phyloP scores from a whole-genome alignment of 2,797 vertebrate genomes.

The Tadarida brasiliensis region DNA sequence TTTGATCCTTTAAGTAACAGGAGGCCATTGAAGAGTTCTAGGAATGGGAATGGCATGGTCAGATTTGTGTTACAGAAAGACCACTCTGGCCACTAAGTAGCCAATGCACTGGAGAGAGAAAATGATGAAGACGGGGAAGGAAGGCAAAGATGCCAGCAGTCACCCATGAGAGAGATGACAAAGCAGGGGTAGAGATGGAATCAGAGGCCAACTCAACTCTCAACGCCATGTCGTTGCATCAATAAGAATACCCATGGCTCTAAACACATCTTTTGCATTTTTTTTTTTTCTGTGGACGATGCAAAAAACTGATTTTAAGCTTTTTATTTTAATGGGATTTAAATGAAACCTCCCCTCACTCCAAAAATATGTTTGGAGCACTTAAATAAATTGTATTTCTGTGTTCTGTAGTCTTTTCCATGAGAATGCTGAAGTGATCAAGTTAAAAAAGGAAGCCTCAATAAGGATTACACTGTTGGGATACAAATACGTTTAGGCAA shows the following conservation, averaged over 20 bases:
- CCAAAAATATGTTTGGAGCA: neutral
- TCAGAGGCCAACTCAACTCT: too few species aligned
- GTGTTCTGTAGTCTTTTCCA: neutral
- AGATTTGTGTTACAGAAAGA: neutral
- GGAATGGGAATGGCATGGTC: neutral
- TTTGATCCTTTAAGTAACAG: neutral
- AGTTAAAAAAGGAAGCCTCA: neutral
- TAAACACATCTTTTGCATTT: neutral
- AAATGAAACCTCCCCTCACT: neutral
- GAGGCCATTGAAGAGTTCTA: neutral
- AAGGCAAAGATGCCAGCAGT: accelerated
- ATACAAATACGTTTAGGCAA: neutral
- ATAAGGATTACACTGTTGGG: neutral
- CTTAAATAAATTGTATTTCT: neutral
- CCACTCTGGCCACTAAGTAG: neutral
- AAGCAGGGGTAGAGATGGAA: accelerated
- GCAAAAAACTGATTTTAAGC: neutral
- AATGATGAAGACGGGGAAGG: neutral
- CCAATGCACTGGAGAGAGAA: neutral
- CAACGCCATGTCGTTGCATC: neutral
- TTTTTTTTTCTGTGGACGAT: neutral
- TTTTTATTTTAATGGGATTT: neutral
- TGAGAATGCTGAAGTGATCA: neutral
- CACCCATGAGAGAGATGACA: neutral
- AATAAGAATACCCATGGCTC: accelerated